These are phyloP conservation scores for Acropternis orthonyx DNA, from an alignment of 2,797 vertebrate species.

Conservation along the genomic window DNA sequence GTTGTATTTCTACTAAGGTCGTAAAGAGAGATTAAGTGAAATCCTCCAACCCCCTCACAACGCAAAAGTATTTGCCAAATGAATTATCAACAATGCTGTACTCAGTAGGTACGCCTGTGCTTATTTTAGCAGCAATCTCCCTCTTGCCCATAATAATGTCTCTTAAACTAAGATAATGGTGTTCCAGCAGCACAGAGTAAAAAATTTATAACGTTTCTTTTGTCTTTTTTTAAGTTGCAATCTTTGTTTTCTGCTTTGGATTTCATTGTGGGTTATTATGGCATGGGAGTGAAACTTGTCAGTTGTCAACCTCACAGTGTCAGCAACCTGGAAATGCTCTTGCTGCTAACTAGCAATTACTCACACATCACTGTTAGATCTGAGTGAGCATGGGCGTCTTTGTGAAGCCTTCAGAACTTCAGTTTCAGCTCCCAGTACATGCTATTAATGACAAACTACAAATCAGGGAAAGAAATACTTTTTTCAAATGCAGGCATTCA, in stretches of 20 bases:
- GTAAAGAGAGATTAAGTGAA: background rate
- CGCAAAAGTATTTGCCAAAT: background rate
- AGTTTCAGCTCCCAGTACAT: background rate
- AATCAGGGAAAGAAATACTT: background rate
- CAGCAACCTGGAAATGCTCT: slow-evolving; percentile 20
- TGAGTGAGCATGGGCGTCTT: slow-evolving; percentile 2
- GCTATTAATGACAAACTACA: slow-evolving; percentile 21
- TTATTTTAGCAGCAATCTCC: background rate
- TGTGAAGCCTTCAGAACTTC: background rate
- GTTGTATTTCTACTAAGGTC: background rate
- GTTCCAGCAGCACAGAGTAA: background rate
- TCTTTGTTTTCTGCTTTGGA: slow-evolving; percentile 24
- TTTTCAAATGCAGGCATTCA: slow-evolving; percentile 40
- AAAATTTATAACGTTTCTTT: background rate
- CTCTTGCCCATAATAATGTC: background rate
- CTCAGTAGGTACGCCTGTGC: background rate
- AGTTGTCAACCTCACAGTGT: background rate
- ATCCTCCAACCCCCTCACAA: background rate
- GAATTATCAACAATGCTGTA: background rate
- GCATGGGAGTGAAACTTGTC: slow-evolving; percentile 23
- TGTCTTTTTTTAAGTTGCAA: background rate
- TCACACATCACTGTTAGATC: background rate
- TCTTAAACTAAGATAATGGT: background rate
- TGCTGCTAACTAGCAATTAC: slow-evolving; percentile 48
- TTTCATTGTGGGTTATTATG: slow-evolving; percentile 56